Base-by-base conservation (phyloP, 1,140 invertebrate genomes). In the Papilio glaucus region DNA sequence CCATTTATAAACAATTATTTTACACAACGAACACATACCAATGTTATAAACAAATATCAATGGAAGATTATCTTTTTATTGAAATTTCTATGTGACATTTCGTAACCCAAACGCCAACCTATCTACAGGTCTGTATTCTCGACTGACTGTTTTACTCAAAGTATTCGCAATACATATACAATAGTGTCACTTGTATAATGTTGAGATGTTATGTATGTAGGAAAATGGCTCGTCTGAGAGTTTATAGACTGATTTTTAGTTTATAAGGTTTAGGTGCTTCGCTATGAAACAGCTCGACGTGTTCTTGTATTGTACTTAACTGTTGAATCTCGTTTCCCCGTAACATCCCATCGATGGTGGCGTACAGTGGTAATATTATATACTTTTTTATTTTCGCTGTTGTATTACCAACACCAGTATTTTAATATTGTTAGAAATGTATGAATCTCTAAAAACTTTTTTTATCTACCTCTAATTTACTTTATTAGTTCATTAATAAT, bases 401-500 rank as follows among this genome's bases (percentile, higher is more conserved):
- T 81, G 68, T 74, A 90, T 87, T 91, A 87, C 88, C 88, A 82
- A 78, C 82, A 85, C 85, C 90, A 92, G 90, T 92, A 92, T 92
- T 92, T 75, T 80, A 85, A 21, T 90, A 85, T 84, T 85, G 60
- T 88, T 83, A 86, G 81, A 82, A 80, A 78, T 82, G 75, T 85
- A 81, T 81, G 87, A 92, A 92, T 92, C 89, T 92, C 89, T 88
- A 76, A 85, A 79, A 80, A 68, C 24, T 29, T 82, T 76, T 86
- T 86, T 84, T 83, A 91, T 90, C 89, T 92, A 91, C 90, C 90
- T 92, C 90, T 91, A 81, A 86, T 76, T 85, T 90, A 86, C 80
- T 86, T 86, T 86, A 83, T 80, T 88, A 89, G 75, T 84, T 78
- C 85, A 84, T 79, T 85, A 77, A 71, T 84, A 85, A 90, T 87